Conservation (phyloP, 2,888 invertebrate genomes). For the Cephus rjabovi region DNA sequence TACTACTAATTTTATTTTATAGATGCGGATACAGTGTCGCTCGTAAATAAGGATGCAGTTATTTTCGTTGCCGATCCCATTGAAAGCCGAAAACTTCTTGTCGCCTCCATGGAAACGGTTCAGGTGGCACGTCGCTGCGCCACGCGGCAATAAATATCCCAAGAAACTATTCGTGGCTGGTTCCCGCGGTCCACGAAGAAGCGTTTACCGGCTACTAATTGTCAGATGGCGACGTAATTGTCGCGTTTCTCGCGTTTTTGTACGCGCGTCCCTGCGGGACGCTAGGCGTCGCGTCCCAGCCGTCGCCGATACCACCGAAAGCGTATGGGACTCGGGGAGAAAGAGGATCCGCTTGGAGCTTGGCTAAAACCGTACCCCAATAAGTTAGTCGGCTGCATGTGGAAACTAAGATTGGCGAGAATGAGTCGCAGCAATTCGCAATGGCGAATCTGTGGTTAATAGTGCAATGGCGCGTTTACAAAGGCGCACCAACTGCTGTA, state of each 20-base stretch:
- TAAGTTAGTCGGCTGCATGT: conserved; percentile 38
- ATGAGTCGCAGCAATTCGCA: not conserved
- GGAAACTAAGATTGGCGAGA: not conserved
- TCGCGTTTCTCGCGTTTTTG: conserved; percentile 52
- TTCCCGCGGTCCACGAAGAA: conserved; percentile 34
- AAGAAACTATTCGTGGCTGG: conserved; percentile 49
- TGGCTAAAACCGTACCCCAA: conserved; percentile 50
- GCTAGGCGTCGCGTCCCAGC: conserved; percentile 21
- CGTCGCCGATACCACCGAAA: not conserved
- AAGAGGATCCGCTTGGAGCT: not conserved
- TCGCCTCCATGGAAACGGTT: conserved; percentile 21
- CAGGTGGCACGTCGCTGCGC: conserved; percentile 27
- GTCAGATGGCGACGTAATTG: conserved; percentile 63
- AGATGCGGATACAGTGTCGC: not conserved
- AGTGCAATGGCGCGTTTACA: not conserved
- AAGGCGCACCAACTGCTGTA: not conserved
- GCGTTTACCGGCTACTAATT: conserved; percentile 62
- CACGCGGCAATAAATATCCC: conserved; percentile 50
- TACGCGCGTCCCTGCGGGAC: conserved; percentile 45
- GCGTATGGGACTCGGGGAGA: not conserved
- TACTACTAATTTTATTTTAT: not conserved
- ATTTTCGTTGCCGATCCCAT: not conserved
- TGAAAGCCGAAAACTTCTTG: conserved; percentile 12
- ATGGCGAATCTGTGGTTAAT: not conserved
- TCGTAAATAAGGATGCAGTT: not conserved